A percentile compares a stretch with the other conserved stretches of the same genome.
These are phyloP conservation scores for Chinchilla lanigera DNA, from an alignment of 2,113 vertebrate genomes.

Conservation along the genomic window DNA sequence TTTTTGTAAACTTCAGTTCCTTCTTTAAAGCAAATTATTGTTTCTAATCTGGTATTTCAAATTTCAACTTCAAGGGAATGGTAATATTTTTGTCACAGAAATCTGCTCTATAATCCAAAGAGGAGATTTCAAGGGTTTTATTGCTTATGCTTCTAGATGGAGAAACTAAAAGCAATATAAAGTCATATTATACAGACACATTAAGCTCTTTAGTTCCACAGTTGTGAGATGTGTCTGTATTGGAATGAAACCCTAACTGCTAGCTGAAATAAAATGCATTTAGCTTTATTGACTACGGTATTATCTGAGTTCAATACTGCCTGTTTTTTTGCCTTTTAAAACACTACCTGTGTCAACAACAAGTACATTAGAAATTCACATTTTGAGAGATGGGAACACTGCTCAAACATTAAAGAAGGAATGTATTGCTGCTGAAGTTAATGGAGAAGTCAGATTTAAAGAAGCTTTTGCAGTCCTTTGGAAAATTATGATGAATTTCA, in stretches of 20 bases:
- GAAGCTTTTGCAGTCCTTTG: constrained; percentile 77
- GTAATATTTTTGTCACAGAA: background rate
- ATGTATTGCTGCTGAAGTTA: constrained; percentile 69
- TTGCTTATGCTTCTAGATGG: background rate
- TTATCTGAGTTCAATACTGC: background rate
- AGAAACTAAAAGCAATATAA: background rate
- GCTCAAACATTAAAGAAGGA: constrained; percentile 67
- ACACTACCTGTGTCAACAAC: background rate
- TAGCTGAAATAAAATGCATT: background rate
- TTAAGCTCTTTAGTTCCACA: background rate
- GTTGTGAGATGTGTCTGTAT: background rate
- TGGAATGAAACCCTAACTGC: background rate
- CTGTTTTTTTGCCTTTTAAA: background rate
- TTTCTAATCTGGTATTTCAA: constrained; percentile 32
- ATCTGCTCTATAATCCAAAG: background rate
- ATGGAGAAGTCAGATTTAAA: constrained; percentile 83
- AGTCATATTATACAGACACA: background rate
- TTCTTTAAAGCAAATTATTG: background rate
- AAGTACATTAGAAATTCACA: constrained; percentile 20
- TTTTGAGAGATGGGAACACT: constrained; percentile 33
- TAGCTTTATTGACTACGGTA: constrained; percentile 9
- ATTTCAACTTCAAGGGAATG: background rate
- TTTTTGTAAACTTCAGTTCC: constrained; percentile 24
- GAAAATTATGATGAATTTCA: constrained; percentile 81
- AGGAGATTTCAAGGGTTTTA: background rate